Conservation (phyloP, 2,888 invertebrate species). For the Lomographa bimaculata region DNA sequence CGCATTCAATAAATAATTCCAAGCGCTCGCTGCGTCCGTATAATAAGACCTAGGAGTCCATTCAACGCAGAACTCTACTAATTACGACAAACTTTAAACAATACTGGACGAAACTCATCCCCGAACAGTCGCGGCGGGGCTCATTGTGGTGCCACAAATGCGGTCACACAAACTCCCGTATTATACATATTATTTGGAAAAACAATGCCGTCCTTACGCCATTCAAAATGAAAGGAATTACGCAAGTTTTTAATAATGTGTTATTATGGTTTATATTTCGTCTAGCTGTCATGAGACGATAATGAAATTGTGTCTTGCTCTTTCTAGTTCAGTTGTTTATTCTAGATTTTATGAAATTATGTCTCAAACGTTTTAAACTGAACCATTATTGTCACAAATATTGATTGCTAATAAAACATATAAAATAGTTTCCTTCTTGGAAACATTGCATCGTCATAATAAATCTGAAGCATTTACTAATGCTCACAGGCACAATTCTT, state of each 20-base stretch:
- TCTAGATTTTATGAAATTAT: no score
- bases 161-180: constrained; percentile 76
- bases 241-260: constrained; percentile 54
- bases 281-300: background rate
- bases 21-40: constrained; percentile 50
- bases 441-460: no score
- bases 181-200: constrained; percentile 80
- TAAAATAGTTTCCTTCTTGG: no score
- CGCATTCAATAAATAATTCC: constrained; percentile 31
- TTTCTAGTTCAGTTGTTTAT: no score
- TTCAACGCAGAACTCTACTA: constrained; percentile 78
- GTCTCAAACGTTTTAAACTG: no score
- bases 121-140: constrained; percentile 70
- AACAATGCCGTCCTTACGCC: constrained; percentile 73
- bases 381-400: no score
- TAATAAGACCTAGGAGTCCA: constrained; percentile 74
- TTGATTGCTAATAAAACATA: no score
- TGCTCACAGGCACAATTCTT: no score
- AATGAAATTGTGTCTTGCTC: no score
- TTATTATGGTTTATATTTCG: constrained; percentile 31
- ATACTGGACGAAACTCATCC: constrained; percentile 82
- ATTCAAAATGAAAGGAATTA: constrained; percentile 75
- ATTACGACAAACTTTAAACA: constrained; percentile 83
- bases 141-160: constrained; percentile 77
- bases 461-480: no score